Base-by-base conservation (phyloP, 2,888 invertebrate species). In the Nebria brevicollis region DNA sequence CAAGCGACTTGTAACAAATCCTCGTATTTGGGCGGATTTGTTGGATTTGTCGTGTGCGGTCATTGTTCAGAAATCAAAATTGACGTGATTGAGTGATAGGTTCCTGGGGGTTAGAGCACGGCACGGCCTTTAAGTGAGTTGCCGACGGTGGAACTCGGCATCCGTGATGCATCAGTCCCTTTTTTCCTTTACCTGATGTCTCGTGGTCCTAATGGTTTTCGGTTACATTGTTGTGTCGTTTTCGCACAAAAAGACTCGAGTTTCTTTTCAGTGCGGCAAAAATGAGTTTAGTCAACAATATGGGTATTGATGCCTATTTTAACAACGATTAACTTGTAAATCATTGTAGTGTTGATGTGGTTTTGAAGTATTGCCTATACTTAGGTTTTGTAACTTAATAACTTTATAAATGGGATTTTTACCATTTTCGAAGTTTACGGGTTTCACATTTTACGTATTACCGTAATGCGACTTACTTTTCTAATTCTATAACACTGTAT, bases 61-160 rank as follows among this genome's bases (percentile, higher is more conserved):
- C 66, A 83, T 84, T 83, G 83, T 84, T 82, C 75, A 77, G 81
- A 66, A 79, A 83, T 82, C 83, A 75, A 78, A 80, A 66, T 72
- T 83, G 83, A 83, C 82, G 82, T 73, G 72, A 75, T 75, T 82
- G 83, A 84, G 82, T 83, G 83, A 84, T 83, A 77, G 84, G 82
- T 83, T 82, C 42, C 41, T 42, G 41, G 15, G 72, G 75, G 75
- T 75, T 41, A 25, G 68, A 80, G 77, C 78, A 78, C 77, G 81
- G 43, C 80, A 77, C 20, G 20, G 20, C 1, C 20, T 20, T 20
- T 20, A 20, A 20, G 77, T 79, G 77, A 82, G 78, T 83, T 82
- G 79, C 82, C 83, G 83, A 82, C 83, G 82, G 82, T 79, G 77
- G 83, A 80, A 80, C 81, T 81, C 79, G 83, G 82, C 82, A 84